Evolutionary conservation across 2,888 invertebrate species (phyloP).

Genomic region (Sarcophaga rosellei): DNA sequence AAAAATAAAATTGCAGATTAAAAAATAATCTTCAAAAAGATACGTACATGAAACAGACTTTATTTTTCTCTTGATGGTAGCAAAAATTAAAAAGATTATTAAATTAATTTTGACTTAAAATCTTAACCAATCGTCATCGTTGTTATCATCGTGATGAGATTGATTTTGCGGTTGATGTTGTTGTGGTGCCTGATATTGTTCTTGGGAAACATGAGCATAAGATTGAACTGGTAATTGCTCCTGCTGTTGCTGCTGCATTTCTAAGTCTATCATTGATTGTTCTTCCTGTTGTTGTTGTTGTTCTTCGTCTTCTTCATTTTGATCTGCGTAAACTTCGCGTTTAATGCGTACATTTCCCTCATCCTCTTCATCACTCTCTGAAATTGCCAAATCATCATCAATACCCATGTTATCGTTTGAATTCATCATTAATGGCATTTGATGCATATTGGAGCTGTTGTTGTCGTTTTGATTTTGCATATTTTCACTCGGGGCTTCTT

Average conservation of each 20-base stretch:
- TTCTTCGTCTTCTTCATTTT: constrained; percentile 63
- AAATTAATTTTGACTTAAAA: constrained; percentile 69
- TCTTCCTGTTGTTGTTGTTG: constrained; percentile 48
- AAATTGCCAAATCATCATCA: constrained; percentile 88
- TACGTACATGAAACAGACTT: neutral
- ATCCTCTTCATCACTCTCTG: constrained; percentile 87
- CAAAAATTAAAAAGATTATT: neutral
- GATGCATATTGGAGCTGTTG: constrained; percentile 62
- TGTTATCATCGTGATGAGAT: constrained; percentile 70
- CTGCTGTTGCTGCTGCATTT: constrained; percentile 21
- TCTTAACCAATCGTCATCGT: constrained; percentile 76
- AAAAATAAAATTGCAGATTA: constrained; percentile 21
- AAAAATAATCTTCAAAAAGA: neutral
- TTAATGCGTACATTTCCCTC: constrained; percentile 73
- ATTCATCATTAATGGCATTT: constrained; percentile 74
- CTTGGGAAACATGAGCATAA: constrained; percentile 51
- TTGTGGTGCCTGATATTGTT: constrained; percentile 50
- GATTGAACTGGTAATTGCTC: constrained; percentile 36
- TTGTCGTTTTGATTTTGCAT: constrained; percentile 69
- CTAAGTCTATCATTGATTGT: neutral
- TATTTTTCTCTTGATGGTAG: neutral
- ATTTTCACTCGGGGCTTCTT: constrained; percentile 73
- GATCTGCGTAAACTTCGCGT: constrained; percentile 70
- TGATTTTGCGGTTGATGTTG: constrained; percentile 47
- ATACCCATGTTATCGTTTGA: constrained; percentile 83